Base-by-base conservation (phyloP, 2,113 vertebrate species). In the Turdus rufiventris region DNA sequence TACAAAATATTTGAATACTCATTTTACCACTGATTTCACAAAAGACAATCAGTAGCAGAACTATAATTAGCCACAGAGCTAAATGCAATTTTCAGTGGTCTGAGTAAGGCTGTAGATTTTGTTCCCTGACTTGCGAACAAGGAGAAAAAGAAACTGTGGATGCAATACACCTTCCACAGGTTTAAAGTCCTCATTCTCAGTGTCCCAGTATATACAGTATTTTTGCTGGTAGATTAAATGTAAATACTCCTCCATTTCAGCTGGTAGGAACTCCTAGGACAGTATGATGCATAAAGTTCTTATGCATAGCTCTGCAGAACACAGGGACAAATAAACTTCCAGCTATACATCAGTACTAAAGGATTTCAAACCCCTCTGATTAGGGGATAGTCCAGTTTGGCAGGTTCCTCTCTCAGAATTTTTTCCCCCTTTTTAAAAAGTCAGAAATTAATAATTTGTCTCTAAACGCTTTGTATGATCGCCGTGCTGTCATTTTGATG, bases 401-500 rank as follows among this genome's bases (percentile, higher is more conserved):
- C 15, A 62, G 18, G 28, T 48, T 88, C 79, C 13, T 54, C 18
- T 70, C 17, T 66, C 48, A 87, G 8, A 36, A 12, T 5, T 31
- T 38, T 47, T 28, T 25, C 14, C 0, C 6, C 12, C 29, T 47
- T 72, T 78, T 36, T 31, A 16, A 33, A 62, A 62, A 31, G 8
- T 9, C 23, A 23, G 12, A 58, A 15, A 25, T 13, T 8, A 56
- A 21, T 28, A 38, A 63, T 29, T 57, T 75, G 23, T 10, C 14
- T 48, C 28, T 31, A 81, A 87, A 89, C 25, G 3, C 11, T 88
- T 58, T 61, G 15, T 43, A 72, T 80, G 33, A 85, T 43, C 56
- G 96, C 92, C 61, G 43, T 48, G 53, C 40, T 87, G 71, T 94
- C 26, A 87, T 85, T 95, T 66, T 85, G 81, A 83, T 74, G 33